A percentile compares a stretch with the other conserved stretches of the same genome.
Conservation (phyloP, 2,113 vertebrate genomes). For the Scalopus aquaticus region DNA sequence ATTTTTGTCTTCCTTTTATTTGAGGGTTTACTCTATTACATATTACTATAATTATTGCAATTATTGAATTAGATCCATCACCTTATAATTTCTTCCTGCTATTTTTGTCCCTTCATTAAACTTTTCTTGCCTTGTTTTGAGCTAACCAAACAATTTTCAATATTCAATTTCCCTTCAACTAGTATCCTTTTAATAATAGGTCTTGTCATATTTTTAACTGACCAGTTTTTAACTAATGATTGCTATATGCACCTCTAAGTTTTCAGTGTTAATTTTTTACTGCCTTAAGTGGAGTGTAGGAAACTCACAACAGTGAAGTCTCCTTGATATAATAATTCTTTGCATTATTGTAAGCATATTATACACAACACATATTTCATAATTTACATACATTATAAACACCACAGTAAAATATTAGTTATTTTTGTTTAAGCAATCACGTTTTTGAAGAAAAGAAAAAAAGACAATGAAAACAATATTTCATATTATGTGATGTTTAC, state of each 20-base stretch:
- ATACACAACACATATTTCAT: neutral
- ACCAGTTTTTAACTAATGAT: neutral
- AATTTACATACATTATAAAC: neutral
- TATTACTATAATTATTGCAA: neutral
- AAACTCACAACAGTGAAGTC: neutral
- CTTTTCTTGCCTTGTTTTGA: neutral
- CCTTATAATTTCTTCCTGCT: neutral
- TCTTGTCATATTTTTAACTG: neutral
- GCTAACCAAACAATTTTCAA: neutral
- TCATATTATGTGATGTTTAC: neutral
- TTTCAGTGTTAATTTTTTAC: neutral
- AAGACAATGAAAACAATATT: neutral
- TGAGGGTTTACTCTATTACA: neutral
- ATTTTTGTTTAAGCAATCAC: neutral
- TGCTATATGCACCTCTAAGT: neutral
- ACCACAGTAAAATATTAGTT: neutral
- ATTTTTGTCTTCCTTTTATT: neutral
- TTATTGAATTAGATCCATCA: neutral
- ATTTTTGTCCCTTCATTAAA: neutral
- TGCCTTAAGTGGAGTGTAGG: neutral
- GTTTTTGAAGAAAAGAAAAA: conserved; percentile 18
- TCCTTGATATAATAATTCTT: neutral
- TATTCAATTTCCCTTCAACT: neutral
- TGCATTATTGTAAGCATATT: neutral
- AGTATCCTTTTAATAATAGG: neutral